Evolutionary conservation across 2,113 vertebrate genomes (phyloP).

Genomic region (Labrus mixtus): DNA sequence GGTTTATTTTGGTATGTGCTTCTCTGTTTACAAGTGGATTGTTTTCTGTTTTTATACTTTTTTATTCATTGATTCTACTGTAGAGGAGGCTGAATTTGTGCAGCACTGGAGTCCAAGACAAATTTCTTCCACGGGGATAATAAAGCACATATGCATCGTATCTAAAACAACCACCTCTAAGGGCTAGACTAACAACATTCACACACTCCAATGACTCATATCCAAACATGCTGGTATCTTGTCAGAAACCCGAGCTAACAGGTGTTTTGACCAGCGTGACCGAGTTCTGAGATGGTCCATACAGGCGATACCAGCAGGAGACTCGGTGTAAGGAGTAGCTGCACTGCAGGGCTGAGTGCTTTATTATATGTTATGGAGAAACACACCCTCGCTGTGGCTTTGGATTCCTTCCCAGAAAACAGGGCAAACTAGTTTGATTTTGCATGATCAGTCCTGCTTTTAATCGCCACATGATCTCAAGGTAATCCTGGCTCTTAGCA

Average conservation of each 20-base stretch:
- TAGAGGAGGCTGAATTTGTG: no score
- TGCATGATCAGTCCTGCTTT: conserved; percentile 31
- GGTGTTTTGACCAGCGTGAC: background rate
- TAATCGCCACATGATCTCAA: conserved; percentile 3
- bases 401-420: conserved; percentile 45
- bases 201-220: background rate
- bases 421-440: conserved; percentile 36
- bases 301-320: background rate
- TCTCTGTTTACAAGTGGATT: no score
- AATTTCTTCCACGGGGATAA: no score
- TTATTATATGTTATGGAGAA: conserved; percentile 1
- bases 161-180: background rate
- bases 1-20: no score
- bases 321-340: background rate
- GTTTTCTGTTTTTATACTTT: no score
- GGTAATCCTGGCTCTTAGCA: conserved; percentile 1
- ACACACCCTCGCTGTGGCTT: conserved; percentile 25
- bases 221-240: background rate
- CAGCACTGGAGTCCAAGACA: no score
- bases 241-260: conserved; percentile 32
- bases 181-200: background rate
- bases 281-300: background rate
- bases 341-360: background rate
- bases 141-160: background rate
- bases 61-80: no score